phyloP scores from a whole-genome alignment of 30 jellyfish, hydroid and myxozoan genomes.

The Aurelia aurita region DNA sequence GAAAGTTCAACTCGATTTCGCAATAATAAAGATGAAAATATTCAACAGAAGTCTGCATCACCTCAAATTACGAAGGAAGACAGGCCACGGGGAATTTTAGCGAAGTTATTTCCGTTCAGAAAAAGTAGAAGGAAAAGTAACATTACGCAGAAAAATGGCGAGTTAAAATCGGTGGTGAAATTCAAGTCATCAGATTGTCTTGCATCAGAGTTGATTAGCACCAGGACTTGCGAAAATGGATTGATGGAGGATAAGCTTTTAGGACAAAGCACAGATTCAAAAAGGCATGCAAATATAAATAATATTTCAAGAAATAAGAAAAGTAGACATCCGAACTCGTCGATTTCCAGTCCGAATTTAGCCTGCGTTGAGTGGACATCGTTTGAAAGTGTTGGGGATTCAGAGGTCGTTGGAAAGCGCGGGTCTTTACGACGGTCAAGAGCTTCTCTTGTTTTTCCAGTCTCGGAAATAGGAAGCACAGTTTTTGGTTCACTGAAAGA shows the following conservation, averaged over 20 bases:
- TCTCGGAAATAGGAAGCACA: slow-evolving; percentile 38
- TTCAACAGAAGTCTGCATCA: not conserved
- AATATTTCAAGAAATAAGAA: not conserved
- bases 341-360: slow-evolving; percentile 64
- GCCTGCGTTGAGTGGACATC: slow-evolving; percentile 53
- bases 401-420: slow-evolving; percentile 20
- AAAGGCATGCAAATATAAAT: not conserved
- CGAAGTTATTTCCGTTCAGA: slow-evolving; percentile 22
- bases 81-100: slow-evolving; percentile 16
- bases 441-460: slow-evolving; percentile 84
- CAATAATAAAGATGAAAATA: not conserved
- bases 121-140: slow-evolving; percentile 14
- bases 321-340: not conserved
- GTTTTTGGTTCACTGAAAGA: slow-evolving; percentile 9
- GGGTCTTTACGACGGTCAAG: slow-evolving; percentile 85
- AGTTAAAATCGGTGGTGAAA: not conserved
- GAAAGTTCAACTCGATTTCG: not conserved
- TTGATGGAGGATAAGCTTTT: not conserved
- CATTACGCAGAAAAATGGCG: not conserved
- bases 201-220: not conserved
- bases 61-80: slow-evolving; percentile 25
- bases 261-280: not conserved
- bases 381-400: slow-evolving; percentile 38
- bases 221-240: not conserved
- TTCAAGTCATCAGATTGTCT: slow-evolving; percentile 8